Evolutionary conservation across 2,113 vertebrate species (phyloP).

Genomic region (Lepus americanus): DNA sequence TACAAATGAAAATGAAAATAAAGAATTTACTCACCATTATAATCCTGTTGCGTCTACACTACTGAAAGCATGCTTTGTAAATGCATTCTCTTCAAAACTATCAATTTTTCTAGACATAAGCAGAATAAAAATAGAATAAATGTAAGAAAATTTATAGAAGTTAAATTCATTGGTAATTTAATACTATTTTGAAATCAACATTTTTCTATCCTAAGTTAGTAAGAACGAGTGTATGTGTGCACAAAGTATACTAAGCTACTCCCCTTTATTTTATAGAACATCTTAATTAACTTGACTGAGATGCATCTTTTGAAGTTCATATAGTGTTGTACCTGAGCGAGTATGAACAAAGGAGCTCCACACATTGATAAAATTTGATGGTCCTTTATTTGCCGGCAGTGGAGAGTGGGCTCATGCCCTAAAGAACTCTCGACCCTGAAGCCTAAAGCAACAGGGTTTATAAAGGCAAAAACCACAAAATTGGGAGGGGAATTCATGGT

Average conservation of each 20-base stretch:
- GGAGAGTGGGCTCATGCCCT: no score
- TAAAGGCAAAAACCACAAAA: no score
- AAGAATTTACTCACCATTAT: background rate
- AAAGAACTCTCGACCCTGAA: no score
- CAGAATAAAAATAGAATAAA: background rate
- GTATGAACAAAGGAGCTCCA: no score
- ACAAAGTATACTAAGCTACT: background rate
- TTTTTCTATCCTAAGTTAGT: background rate
- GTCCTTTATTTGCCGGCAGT: no score
- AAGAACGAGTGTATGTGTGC: background rate
- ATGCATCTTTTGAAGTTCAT: background rate
- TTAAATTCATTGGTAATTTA: background rate
- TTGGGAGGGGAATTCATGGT: no score
- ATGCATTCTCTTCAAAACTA: background rate
- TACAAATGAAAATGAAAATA: no score
- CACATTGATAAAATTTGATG: no score
- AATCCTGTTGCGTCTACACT: background rate
- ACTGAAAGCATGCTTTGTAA: background rate
- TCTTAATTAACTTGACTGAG: background rate
- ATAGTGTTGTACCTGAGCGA: no score
- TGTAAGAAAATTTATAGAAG: background rate
- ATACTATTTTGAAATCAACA: background rate
- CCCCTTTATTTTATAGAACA: background rate
- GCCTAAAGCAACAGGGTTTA: no score
- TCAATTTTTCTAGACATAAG: background rate